Evolutionary conservation across 2,888 invertebrate genomes (phyloP), one percentile per base, ranked within the genome.

Genomic region (Drosophila longiperda): DNA sequence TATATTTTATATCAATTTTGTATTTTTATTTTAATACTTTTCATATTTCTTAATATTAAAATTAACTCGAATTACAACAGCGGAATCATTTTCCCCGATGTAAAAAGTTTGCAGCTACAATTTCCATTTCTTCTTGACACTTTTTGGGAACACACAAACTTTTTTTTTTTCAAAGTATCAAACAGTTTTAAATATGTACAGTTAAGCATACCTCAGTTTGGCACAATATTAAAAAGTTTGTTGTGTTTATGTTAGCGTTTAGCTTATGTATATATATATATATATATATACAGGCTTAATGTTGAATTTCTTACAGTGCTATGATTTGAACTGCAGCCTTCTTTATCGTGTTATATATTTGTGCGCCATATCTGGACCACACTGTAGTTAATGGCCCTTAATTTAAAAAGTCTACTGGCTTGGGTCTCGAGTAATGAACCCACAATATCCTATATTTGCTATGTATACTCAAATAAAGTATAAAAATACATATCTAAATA

Each of bases 401-500:
- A 15, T 42, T 42, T 42, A 57, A 57, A 40, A 9, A 9, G 40
- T 4, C 9, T 34, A 33, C 12, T 12, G 38, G 49, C 5, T 49
- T 26, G 45, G n/a, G 12, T 34, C 15, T 11, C 26, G 15, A 12
- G 48, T 55, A 52, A 63, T 52, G 63, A 60, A 52, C 59, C 58
- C 52, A 63, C 36, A 38, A 52, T 64, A 62, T 63, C 36, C 45
- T 50, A 45, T 50, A 45, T 23, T 15, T 23, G 15, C 45, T 7
- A 23, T 23, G 57, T 55, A 57, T 66, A 50, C 80, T 34, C 63
- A 75, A 75, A 17, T 52, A 26, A 61, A 20, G 61, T 68, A 79
- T 75, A 58, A 53, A 70, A 78, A 80, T 68, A 79, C 81, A 73
- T 77, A 86, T 81, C 74, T 69, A 76, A 83, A 83, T 87, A 82